Conservation (phyloP, 2,888 invertebrate species). For the Xanthorhoe designata region DNA sequence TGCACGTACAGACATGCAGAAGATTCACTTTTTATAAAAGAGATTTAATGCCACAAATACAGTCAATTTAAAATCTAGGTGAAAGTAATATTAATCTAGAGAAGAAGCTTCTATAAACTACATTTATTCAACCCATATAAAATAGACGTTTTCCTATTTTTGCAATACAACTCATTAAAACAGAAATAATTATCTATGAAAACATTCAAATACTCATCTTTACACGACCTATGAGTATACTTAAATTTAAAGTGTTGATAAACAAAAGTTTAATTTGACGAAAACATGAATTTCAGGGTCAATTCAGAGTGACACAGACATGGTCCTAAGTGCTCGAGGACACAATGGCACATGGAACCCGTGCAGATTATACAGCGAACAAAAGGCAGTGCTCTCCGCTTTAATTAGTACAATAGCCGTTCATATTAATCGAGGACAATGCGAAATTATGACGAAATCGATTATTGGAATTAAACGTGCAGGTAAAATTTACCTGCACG, state of each 20-base stretch:
- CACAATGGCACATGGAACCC: conserved; percentile 45
- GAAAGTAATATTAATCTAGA: not conserved
- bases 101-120: not conserved
- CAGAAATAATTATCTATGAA: no score
- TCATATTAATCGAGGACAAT: conserved; percentile 39
- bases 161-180: not conserved
- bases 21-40: not conserved
- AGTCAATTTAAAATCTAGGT: not conserved
- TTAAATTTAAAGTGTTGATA: not conserved
- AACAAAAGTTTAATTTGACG: conserved; percentile 1
- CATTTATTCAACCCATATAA: not conserved
- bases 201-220: no score
- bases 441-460: conserved; percentile 33
- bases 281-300: not conserved
- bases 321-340: conserved; percentile 45
- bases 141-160: not conserved
- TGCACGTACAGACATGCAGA: conserved; percentile 9
- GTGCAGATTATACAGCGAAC: conserved; percentile 31
- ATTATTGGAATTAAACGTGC: conserved; percentile 24
- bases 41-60: not conserved
- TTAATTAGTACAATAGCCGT: conserved; percentile 43
- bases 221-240: no score
- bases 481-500: not conserved
- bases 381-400: conserved; percentile 39
- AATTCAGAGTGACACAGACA: conserved; percentile 13